These are phyloP conservation scores for Gila robusta DNA, from an alignment of 2,797 vertebrate genomes.

Conservation along the genomic window DNA sequence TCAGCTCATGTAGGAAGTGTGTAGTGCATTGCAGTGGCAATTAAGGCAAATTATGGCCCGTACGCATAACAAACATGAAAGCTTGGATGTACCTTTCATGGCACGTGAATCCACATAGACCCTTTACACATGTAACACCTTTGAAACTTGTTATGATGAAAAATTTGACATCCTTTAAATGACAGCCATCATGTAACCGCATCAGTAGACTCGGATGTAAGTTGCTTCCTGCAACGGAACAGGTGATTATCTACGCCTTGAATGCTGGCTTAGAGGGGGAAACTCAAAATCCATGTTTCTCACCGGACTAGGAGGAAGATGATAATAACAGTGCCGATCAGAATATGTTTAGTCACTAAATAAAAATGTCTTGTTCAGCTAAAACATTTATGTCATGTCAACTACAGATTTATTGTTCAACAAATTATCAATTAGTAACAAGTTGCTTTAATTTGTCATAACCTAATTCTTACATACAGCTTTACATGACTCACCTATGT, in stretches of 20 bases:
- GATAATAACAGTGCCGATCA: slow-evolving; percentile 29
- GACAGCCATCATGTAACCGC: slow-evolving; percentile 74
- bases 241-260: slow-evolving; percentile 62
- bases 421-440: background rate
- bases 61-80: slow-evolving; percentile 63
- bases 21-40: slow-evolving; percentile 49
- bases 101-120: slow-evolving; percentile 42
- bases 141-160: slow-evolving; percentile 61
- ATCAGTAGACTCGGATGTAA: slow-evolving; percentile 73
- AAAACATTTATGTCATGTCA: background rate
- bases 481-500: background rate
- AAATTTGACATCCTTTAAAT: slow-evolving; percentile 76
- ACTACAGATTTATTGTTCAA: background rate
- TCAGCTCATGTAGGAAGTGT: slow-evolving; percentile 53
- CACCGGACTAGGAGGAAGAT: slow-evolving; percentile 4
- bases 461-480: slow-evolving; percentile 3
- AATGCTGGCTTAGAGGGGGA: slow-evolving; percentile 36
- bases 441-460: slow-evolving; percentile 7
- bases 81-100: slow-evolving; percentile 58
- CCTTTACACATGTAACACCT: slow-evolving; percentile 61
- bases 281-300: slow-evolving; percentile 13
- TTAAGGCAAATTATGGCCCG: slow-evolving; percentile 60
- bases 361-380: slow-evolving; percentile 6
- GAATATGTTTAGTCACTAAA: background rate
- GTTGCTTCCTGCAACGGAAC: slow-evolving; percentile 74